phyloP scores from a whole-genome alignment of 2,888 invertebrate species.

The Diarsia mendica region DNA sequence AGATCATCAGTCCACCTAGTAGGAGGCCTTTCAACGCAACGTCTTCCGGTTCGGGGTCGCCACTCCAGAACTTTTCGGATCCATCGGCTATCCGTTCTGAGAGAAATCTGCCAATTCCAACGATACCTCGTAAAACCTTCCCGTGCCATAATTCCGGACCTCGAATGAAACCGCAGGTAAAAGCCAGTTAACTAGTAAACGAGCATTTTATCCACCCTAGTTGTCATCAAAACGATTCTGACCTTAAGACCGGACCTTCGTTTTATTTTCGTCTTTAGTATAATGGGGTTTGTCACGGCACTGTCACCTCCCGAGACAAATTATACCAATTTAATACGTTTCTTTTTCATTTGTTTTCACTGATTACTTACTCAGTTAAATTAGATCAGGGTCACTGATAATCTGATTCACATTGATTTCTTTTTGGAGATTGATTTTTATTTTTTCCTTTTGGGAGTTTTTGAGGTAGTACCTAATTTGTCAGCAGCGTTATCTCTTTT shows the following conservation, averaged over 20 bases:
- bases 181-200: constrained; percentile 16
- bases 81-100: no score
- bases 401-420: constrained; percentile 43
- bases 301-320: constrained; percentile 63
- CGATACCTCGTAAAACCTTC: not conserved
- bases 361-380: constrained; percentile 50
- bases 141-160: not conserved
- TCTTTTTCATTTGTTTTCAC: constrained; percentile 52
- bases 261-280: constrained; percentile 61
- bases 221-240: constrained; percentile 41
- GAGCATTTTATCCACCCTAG: constrained; percentile 34
- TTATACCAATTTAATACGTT: constrained; percentile 62
- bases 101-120: not conserved
- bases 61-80: no score
- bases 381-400: constrained; percentile 40
- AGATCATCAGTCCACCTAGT: no score
- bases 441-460: constrained; percentile 5
- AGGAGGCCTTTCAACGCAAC: no score
- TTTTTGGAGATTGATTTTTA: no score
- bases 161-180: not conserved
- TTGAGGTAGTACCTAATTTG: constrained; percentile 20
- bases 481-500: not conserved
- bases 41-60: no score
- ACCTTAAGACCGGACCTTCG: constrained; percentile 58
- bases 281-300: constrained; percentile 70